Base-by-base conservation (phyloP, 1,140 invertebrate genomes). In the Drosophila watanabei region DNA sequence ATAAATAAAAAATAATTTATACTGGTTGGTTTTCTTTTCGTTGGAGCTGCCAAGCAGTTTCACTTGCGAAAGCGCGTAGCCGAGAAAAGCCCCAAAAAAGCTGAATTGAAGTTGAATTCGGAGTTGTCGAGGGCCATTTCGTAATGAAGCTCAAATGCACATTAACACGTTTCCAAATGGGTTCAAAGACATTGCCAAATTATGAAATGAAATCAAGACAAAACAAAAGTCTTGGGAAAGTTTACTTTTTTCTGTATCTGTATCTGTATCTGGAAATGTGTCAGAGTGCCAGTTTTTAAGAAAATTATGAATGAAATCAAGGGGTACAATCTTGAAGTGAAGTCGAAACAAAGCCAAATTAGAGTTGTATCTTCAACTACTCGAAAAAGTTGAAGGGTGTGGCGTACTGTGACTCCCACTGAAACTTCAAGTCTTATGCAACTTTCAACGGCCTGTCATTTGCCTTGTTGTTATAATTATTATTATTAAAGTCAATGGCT, bases 91-190 rank as follows among this genome's bases (percentile, higher is more conserved):
- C 32, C 51, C 24, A 24, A 24, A 24, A 62, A 30, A 65, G 62
- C 37, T 65, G 62, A 73, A 69, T 80, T 80, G 52, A 85, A 80
- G 78, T 60, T 46, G 60, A 70, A 63, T 73, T 79, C 54, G 18
- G 54, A 61, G 75, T 60, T 68, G 20, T 41, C 9, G 37, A 41
- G 63, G 46, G 60, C 51, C 46, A 51, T 84, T 69, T 84, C 71
- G 82, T 85, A 84, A 84, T 76, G 51, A 71, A 84, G 77, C 77
- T 61, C 46, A 58, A 79, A 64, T 73, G 75, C 79, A 79, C 82
- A 86, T 86, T 82, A 86, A 87, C 83, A 87, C 83, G 70, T 82
- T 77, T 80, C 81, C 39, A 80, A 84, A 84, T 80, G 80, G 57
- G 76, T 84, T 76, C 75, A 84, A 71, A 63, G 60, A 85, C 79